Evolutionary conservation across 53 echinoderm and acorn worm genomes (phyloP), one percentile per base, ranked within the genome.

Genomic region (Glandiceps talaboti): DNA sequence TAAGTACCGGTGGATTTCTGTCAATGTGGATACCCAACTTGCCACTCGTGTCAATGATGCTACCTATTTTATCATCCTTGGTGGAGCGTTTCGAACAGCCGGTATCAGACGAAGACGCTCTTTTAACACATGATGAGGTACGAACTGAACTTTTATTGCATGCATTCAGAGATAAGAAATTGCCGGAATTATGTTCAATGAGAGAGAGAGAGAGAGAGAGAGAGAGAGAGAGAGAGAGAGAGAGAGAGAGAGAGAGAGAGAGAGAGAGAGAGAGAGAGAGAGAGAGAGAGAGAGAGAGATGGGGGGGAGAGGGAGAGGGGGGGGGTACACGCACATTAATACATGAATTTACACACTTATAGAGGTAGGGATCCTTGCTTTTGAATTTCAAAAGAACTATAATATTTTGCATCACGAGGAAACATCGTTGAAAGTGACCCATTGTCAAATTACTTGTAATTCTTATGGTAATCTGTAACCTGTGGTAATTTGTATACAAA

Each of bases 181-280:
- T 76, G 28, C 26, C 76, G 14, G 20, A 25, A 14, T 76, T 14
- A 28, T 26, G 28, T 76, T 27, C 28, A 14, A 27, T 27, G 26
- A 76, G 82, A 32, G 82, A 76, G 10, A 32, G 82, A 31, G 82
- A 76, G 74, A 76, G 82, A 1, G 76, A 33, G 31, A 76, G 12
- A 25, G 76, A 76, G 28, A 76, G 73, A 20, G 27, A 30, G 76
- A 76, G 76, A 31, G 76, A 76, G 73, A 33, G 1, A 30, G 75
- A 31, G 74, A 74, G 14, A 14, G 75, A 32, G 26, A 30, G 1
- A 32, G 28, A 74, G 27, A 27, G 82, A 25, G 27, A 25, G 74
- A 25, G 28, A 31, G 27, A 28, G 76, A 27, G 25, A 27, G 25
- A 28, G 28, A 28, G 28, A 28, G 28, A 27, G 76, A 27, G 25